Conservation (phyloP, 2,888 invertebrate species). For the Protodeltote pygarga region DNA sequence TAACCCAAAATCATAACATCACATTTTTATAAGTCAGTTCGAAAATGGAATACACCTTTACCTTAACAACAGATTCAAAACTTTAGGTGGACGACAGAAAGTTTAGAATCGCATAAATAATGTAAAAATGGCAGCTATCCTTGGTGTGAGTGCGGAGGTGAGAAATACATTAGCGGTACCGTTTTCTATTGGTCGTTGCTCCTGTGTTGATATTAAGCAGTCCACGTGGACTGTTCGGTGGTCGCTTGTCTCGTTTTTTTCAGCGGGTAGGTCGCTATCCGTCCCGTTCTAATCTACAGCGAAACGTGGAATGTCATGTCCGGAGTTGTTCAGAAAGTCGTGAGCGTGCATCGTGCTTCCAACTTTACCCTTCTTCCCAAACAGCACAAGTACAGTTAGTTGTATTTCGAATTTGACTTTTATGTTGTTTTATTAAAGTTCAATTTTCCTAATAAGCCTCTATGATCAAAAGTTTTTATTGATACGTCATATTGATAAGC, state of each 20-base stretch:
- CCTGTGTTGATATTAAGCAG: conserved; percentile 86
- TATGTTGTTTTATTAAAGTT: conserved; percentile 51
- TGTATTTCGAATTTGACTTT: conserved; percentile 53
- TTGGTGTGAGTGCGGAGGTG: conserved; percentile 87
- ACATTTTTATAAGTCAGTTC: conserved; percentile 73
- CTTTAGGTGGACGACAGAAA: conserved; percentile 64
- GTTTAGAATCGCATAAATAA: conserved; percentile 74
- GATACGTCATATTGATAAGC: conserved; percentile 80
- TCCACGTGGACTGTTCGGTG: conserved; percentile 85
- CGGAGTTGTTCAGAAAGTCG: conserved; percentile 87
- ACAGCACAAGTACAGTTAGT: conserved; percentile 62
- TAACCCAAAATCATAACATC: conserved; percentile 65
- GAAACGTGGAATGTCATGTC: conserved; percentile 87
- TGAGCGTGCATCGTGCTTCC: conserved; percentile 87
- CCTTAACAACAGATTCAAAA: conserved; percentile 67
- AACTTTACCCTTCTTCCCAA: conserved; percentile 66
- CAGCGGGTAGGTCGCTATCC: conserved; percentile 78
- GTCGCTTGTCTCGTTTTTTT: conserved; percentile 86
- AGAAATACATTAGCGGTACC: conserved; percentile 88
- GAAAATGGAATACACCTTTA: conserved; percentile 67
- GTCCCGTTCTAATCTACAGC: conserved; percentile 86
- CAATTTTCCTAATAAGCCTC: conserved; percentile 44
- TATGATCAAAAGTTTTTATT: conserved; percentile 54
- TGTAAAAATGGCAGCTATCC: conserved; percentile 74
- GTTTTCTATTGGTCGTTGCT: conserved; percentile 87